Percentiles rank a stretch among this genome's conserved stretches.
Conservation (phyloP, 2,888 invertebrate species). For the Salpingus planirostris region DNA sequence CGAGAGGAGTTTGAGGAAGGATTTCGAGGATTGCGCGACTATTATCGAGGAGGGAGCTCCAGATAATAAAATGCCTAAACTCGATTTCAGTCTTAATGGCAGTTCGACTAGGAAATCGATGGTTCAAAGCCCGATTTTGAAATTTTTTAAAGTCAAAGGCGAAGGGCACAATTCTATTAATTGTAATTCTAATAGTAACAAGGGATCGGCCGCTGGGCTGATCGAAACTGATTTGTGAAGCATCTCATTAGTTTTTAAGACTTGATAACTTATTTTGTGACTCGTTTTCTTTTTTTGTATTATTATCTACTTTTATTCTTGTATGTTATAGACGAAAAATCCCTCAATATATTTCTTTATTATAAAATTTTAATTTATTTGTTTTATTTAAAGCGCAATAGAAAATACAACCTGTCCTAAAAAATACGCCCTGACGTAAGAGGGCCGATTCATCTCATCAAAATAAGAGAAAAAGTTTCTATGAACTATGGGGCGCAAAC, state of each 20-base stretch:
- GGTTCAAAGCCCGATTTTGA: slow-evolving; percentile 29
- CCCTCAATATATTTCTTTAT: background rate
- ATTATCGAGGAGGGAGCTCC: background rate
- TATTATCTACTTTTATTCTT: background rate
- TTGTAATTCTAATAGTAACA: slow-evolving; percentile 2
- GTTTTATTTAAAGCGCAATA: too few relatives aligned
- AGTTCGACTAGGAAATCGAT: slow-evolving; percentile 20
- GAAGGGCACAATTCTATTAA: slow-evolving; percentile 9
- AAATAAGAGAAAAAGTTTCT: too few relatives aligned
- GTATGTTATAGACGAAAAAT: background rate
- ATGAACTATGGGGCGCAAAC: too few relatives aligned
- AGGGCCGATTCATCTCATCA: too few relatives aligned
- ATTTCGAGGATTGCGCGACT: slow-evolving; percentile 25
- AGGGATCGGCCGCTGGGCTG: background rate
- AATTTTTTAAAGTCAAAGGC: slow-evolving; percentile 29
- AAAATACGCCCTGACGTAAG: too few relatives aligned
- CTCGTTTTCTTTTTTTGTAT: too few relatives aligned
- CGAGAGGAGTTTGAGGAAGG: slow-evolving; percentile 40
- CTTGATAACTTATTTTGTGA: too few relatives aligned
- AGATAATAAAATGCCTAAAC: background rate
- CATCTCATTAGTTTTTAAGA: background rate
- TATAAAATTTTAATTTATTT: background rate
- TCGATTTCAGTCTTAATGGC: slow-evolving; percentile 9
- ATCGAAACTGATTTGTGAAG: background rate
- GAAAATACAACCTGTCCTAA: too few relatives aligned